Percentiles rank a stretch among this genome's conserved stretches.
Conservation (phyloP, 1,140 invertebrate genomes). For the Eumaeus atala region DNA sequence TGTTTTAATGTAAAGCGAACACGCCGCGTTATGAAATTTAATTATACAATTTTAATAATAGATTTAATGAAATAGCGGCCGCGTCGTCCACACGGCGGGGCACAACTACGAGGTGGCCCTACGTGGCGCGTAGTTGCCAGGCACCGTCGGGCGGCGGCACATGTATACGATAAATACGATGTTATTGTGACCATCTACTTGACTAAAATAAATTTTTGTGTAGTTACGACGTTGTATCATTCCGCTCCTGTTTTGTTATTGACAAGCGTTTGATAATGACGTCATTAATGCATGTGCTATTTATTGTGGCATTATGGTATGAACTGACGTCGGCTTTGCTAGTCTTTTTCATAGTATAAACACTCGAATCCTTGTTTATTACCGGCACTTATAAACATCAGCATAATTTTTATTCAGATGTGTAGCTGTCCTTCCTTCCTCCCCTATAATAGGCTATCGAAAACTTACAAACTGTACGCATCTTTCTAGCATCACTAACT, state of each 20-base stretch:
- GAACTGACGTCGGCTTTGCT: too few relatives aligned
- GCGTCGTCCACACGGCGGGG: too few relatives aligned
- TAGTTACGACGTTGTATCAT: slow-evolving; percentile 41
- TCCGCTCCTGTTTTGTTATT: slow-evolving; percentile 4
- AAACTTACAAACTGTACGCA: too few relatives aligned
- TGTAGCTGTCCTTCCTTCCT: too few relatives aligned
- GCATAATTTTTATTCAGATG: too few relatives aligned
- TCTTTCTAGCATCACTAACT: too few relatives aligned
- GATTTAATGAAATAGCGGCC: slow-evolving; percentile 27
- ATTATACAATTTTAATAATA: slow-evolving; percentile 40
- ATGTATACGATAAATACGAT: slow-evolving; percentile 70
- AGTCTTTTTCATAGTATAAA: too few relatives aligned
- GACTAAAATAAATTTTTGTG: slow-evolving; percentile 71
- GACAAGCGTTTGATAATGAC: background rate
- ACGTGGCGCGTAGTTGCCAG: slow-evolving; percentile 6
- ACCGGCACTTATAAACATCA: too few relatives aligned
- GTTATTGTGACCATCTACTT: slow-evolving; percentile 69
- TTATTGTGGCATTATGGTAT: too few relatives aligned
- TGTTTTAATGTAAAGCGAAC: slow-evolving; percentile 19
- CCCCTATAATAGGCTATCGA: too few relatives aligned
- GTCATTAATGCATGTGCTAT: background rate
- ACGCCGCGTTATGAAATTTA: slow-evolving; percentile 35
- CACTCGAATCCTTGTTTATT: too few relatives aligned
- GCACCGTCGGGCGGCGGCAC: slow-evolving; percentile 45
- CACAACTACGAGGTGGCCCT: slow-evolving; percentile 15